Percentiles rank a stretch among this genome's conserved stretches.
Conservation (phyloP, 1,140 invertebrate species). For the Aphaenogaster rudis region DNA sequence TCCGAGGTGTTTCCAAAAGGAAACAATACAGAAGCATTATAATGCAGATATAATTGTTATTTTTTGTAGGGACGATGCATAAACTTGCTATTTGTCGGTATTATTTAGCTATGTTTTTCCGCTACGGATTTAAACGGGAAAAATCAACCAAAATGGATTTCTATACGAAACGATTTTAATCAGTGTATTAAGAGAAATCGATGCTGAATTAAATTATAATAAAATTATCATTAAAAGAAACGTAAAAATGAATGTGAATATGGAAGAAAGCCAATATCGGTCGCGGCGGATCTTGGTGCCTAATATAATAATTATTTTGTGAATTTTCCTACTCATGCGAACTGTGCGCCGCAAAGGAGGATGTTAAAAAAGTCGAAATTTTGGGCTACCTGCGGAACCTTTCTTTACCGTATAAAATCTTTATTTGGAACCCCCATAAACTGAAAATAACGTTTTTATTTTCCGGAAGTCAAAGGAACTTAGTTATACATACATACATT, state of each 20-base stretch:
- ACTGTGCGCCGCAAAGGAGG: no score
- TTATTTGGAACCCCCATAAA: no score
- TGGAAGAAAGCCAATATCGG: no score
- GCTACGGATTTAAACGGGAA: background rate
- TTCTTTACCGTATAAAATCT: no score
- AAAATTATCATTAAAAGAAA: background rate
- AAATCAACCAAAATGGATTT: background rate
- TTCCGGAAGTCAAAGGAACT: no score
- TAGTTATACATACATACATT: no score
- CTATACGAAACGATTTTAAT: background rate
- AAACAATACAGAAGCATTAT: background rate
- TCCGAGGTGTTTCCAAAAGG: background rate
- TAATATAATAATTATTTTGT: no score
- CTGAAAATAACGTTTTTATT: no score
- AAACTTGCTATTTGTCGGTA: background rate
- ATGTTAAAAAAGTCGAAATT: no score
- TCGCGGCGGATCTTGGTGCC: no score
- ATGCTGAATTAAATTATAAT: conserved; percentile 1
- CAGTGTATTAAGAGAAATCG: background rate
- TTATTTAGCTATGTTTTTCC: background rate
- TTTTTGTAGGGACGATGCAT: background rate
- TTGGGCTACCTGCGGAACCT: no score
- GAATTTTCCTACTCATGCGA: no score
- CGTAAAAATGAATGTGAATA: background rate
- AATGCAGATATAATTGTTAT: background rate